Percentiles rank a stretch among this genome's conserved stretches.
Evolutionary conservation across 2,797 vertebrate genomes (phyloP).

Genomic region (Smutsia gigantea): DNA sequence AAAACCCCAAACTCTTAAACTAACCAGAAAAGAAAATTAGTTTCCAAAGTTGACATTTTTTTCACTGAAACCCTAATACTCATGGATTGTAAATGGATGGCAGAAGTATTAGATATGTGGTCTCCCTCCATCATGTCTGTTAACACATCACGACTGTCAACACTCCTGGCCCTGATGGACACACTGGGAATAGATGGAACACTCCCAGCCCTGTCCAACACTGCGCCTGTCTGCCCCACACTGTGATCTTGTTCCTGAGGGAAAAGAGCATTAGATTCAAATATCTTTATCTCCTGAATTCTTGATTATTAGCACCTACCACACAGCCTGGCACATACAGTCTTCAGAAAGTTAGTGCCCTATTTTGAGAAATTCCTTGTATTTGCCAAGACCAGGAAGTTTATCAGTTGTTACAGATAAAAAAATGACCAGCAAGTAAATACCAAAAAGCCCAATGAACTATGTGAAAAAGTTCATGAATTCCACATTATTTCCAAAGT

Average conservation of each 20-base stretch:
- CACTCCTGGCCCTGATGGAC: too few relatives aligned
- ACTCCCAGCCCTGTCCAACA: too few relatives aligned
- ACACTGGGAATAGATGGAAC: too few relatives aligned
- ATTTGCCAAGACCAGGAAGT: not conserved
- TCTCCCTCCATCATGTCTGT: too few relatives aligned
- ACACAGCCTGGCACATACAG: not conserved
- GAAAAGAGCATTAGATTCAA: slow-evolving; percentile 63
- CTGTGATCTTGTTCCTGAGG: slow-evolving; percentile 94
- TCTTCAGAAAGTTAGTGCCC: slow-evolving; percentile 31
- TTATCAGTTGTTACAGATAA: not conserved
- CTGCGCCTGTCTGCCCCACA: too few relatives aligned
- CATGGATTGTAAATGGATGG: too few relatives aligned
- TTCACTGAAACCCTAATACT: too few relatives aligned
- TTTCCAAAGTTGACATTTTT: too few relatives aligned
- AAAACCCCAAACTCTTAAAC: too few relatives aligned
- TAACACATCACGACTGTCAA: too few relatives aligned
- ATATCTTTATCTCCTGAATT: slow-evolving; percentile 44
- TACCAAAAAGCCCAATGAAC: not conserved
- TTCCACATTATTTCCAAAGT: not conserved
- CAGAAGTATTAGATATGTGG: too few relatives aligned
- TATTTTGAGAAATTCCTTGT: slow-evolving; percentile 30
- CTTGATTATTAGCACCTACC: not conserved
- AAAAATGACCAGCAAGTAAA: not conserved
- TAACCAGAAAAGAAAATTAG: too few relatives aligned
- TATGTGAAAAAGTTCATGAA: not conserved